Conservation (phyloP, 2,888 invertebrate species). For the Phasia obesa region DNA sequence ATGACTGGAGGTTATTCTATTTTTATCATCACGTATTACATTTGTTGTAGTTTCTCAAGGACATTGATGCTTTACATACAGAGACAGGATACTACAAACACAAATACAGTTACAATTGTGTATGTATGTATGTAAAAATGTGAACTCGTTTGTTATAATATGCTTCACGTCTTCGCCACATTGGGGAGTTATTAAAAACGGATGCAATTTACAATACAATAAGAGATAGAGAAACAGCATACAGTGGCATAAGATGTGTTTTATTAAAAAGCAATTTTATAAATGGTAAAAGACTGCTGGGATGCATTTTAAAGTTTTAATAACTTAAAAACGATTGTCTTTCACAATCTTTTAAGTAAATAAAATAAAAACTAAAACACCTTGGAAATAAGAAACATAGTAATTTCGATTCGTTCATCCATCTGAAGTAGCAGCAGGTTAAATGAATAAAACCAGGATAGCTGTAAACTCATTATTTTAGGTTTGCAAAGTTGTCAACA, state of each 20-base stretch:
- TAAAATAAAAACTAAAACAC: no score
- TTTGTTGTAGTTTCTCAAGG: slow-evolving; percentile 53
- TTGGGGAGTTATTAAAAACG: slow-evolving; percentile 14
- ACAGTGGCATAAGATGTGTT: background rate
- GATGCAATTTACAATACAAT: slow-evolving; percentile 18
- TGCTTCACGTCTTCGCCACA: background rate
- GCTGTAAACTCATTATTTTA: no score
- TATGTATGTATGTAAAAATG: slow-evolving; percentile 3
- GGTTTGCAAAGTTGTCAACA: no score
- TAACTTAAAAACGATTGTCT: no score
- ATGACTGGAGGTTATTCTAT: slow-evolving; percentile 62
- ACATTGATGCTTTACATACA: slow-evolving; percentile 34
- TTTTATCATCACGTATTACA: slow-evolving; percentile 50
- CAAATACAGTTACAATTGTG: background rate
- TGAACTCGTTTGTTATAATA: background rate
- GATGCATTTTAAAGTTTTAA: background rate
- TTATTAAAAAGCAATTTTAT: background rate
- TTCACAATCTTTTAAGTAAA: no score
- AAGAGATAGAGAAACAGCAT: background rate
- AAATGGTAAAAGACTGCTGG: background rate
- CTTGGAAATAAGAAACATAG: no score
- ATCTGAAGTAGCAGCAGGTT: no score
- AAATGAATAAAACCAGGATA: no score
- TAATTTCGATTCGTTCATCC: no score
- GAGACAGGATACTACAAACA: background rate